Conservation (phyloP, 2,888 invertebrate genomes). For the Meloe dianella region DNA sequence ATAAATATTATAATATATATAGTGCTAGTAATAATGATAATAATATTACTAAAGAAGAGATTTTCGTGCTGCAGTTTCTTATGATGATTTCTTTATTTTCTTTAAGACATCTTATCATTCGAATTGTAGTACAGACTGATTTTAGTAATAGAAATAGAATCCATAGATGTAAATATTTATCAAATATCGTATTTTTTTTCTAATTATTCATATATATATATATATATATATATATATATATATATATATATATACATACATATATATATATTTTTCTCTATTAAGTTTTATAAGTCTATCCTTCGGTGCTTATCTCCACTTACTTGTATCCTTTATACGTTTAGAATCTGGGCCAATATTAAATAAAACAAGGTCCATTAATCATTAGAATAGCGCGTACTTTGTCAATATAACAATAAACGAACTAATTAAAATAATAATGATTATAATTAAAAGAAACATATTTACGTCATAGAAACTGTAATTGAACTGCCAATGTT, state of each 20-base stretch:
- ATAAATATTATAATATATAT: neutral
- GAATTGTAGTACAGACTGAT: slow-evolving; percentile 48
- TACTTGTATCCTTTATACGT: slow-evolving; percentile 39
- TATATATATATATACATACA: too few relatives aligned
- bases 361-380: slow-evolving; percentile 50
- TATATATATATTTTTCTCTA: slow-evolving; percentile 40
- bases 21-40: slow-evolving; percentile 41
- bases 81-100: slow-evolving; percentile 41
- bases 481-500: slow-evolving; percentile 32
- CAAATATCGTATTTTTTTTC: slow-evolving; percentile 29
- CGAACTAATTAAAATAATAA: neutral
- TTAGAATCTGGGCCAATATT: slow-evolving; percentile 47
- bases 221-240: too few relatives aligned
- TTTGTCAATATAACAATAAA: slow-evolving; percentile 38
- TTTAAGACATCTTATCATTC: slow-evolving; percentile 34
- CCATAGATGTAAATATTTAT: slow-evolving; percentile 55
- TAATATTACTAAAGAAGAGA: slow-evolving; percentile 44
- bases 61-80: slow-evolving; percentile 52
- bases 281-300: slow-evolving; percentile 52
- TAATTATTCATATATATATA: neutral
- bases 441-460: slow-evolving; percentile 19
- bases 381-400: slow-evolving; percentile 60
- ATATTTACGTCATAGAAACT: slow-evolving; percentile 36
- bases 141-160: slow-evolving; percentile 35
- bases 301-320: slow-evolving; percentile 52